Conservation (phyloP, 2,888 invertebrate species). For the Caenorhabditis sp. region DNA sequence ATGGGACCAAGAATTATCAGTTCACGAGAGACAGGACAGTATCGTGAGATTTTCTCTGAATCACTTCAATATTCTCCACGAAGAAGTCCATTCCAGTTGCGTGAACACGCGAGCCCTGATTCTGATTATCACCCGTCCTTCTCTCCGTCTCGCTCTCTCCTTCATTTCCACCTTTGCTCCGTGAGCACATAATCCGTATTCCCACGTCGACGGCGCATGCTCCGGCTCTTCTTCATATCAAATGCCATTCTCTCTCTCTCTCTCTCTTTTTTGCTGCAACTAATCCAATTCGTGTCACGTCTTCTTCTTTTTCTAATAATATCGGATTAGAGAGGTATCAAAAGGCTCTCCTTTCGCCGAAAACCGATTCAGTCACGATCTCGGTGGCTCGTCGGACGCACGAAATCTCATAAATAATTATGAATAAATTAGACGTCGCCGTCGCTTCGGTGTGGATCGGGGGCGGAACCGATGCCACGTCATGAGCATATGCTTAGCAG, state of each 20-base stretch:
- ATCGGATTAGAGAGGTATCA: constrained; percentile 11
- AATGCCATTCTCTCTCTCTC: constrained; percentile 2
- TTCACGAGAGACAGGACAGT: too few relatives aligned
- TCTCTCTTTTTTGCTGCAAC: neutral
- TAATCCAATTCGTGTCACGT: constrained; percentile 8
- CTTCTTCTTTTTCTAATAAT: constrained; percentile 1
- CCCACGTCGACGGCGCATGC: neutral
- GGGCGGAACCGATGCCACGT: constrained; percentile 11
- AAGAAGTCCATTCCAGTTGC: too few relatives aligned
- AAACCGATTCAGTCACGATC: neutral
- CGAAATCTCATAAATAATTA: constrained; percentile 25
- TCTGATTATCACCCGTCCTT: too few relatives aligned
- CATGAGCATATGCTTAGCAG: neutral
- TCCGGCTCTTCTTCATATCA: neutral
- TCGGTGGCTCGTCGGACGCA: too few relatives aligned
- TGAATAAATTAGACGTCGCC: neutral
- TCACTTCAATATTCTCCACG: too few relatives aligned
- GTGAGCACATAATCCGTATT: neutral
- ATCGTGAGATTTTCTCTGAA: too few relatives aligned
- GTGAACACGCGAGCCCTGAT: neutral
- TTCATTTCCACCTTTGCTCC: neutral
- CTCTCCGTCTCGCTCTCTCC: too few relatives aligned
- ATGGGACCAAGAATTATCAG: too few relatives aligned
- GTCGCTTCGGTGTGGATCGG: neutral
- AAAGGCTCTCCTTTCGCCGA: neutral